A percentile compares a stretch with the other conserved stretches of the same genome.
phyloP scores from a whole-genome alignment of 1,140 invertebrate species.

The Eufriesea mexicana region DNA sequence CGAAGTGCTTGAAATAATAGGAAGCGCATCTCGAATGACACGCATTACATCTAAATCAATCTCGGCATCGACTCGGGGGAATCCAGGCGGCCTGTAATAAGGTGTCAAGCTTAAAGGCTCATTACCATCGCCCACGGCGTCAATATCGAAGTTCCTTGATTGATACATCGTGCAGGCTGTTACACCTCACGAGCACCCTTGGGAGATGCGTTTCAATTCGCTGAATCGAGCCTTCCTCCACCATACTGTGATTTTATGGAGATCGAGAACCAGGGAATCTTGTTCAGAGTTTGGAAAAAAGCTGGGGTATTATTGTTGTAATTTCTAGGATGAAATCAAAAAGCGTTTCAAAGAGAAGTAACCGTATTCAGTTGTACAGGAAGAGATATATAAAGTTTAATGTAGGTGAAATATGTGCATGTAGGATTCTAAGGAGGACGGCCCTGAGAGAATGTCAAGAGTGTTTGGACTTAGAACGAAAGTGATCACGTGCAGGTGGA shows the following conservation, averaged over 20 bases:
- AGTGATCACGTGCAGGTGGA: no score
- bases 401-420: no score
- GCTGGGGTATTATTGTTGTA: no score
- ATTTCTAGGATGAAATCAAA: no score
- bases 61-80: conserved; percentile 64
- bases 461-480: no score
- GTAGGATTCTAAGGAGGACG: no score
- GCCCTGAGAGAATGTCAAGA: no score
- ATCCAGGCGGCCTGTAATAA: conserved; percentile 68
- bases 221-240: background rate
- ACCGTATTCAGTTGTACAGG: no score
- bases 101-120: conserved; percentile 64
- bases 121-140: conserved; percentile 26
- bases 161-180: conserved; percentile 6
- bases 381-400: no score
- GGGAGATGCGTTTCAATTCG: background rate
- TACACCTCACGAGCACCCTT: background rate
- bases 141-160: conserved; percentile 13
- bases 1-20: background rate
- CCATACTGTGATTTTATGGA: background rate
- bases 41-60: conserved; percentile 64
- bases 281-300: background rate
- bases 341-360: no score
- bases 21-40: conserved; percentile 42
- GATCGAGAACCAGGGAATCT: background rate